phyloP scores from a whole-genome alignment of 2,888 invertebrate genomes.

The Hofmannophila pseudospretella region DNA sequence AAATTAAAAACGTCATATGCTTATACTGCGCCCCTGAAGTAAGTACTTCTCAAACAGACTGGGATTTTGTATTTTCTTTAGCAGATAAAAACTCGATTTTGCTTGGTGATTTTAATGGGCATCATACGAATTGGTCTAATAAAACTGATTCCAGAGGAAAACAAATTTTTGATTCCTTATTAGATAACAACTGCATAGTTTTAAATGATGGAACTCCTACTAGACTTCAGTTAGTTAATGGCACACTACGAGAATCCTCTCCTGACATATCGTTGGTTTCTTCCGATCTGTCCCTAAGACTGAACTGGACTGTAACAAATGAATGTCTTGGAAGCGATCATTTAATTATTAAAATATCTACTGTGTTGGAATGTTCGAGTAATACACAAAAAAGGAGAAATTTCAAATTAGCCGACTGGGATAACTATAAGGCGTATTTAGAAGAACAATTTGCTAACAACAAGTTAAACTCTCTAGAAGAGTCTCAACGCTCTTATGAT shows the following conservation, averaged over 20 bases:
- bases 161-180: conserved; percentile 9
- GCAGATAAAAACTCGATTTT: conserved; percentile 2
- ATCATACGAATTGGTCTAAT: conserved; percentile 13
- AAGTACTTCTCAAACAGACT: conserved; percentile 7
- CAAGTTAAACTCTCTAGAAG: too few relatives aligned
- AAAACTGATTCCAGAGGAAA: conserved; percentile 11
- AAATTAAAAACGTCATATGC: too few relatives aligned
- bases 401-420: conserved; percentile 3
- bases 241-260: conserved; percentile 6
- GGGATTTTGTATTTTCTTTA: conserved; percentile 10
- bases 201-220: conserved; percentile 12
- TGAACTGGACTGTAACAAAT: conserved; percentile 11
- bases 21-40: conserved; percentile 11
- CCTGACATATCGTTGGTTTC: conserved; percentile 12
- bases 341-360: not conserved
- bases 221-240: conserved; percentile 6
- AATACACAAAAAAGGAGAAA: not conserved
- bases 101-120: conserved; percentile 13
- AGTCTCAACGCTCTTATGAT: too few relatives aligned
- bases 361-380: not conserved
- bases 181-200: conserved; percentile 5
- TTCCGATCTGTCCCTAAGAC: conserved; percentile 3
- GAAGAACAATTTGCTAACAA: too few relatives aligned
- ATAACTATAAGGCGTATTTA: not conserved
- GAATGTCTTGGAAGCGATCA: conserved; percentile 14